These are phyloP conservation scores for Synodontis membranacea DNA, from an alignment of 2,113 vertebrate genomes.

Conservation along the genomic window DNA sequence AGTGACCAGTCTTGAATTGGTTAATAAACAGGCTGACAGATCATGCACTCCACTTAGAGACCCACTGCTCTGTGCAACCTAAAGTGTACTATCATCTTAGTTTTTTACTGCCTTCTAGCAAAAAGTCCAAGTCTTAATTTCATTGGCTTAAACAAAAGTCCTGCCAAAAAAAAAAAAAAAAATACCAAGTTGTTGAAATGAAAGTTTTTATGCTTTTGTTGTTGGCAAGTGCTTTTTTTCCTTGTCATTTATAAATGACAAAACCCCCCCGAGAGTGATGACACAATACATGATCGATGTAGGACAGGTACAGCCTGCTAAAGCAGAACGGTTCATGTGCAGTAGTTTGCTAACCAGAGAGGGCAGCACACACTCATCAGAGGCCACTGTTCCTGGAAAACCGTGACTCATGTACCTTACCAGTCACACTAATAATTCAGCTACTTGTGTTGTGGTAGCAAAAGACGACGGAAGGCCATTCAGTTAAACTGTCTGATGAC, in stretches of 20 bases:
- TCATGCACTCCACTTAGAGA: neutral
- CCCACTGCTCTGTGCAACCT: neutral
- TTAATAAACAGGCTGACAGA: neutral
- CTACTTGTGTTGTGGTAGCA: neutral
- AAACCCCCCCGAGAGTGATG: neutral
- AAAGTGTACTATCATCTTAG: neutral
- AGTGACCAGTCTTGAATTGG: neutral
- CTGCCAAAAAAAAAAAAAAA: too few relatives aligned
- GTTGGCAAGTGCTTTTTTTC: neutral
- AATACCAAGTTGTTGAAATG: neutral
- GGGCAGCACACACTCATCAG: conserved; percentile 55
- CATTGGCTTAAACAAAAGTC: too few relatives aligned
- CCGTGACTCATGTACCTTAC: conserved; percentile 30
- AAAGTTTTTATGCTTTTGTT: neutral
- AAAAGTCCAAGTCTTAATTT: neutral
- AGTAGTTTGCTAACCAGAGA: conserved; percentile 54
- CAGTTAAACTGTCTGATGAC: conserved; percentile 2
- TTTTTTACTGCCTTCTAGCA: neutral
- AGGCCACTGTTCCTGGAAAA: conserved; percentile 49
- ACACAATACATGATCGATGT: neutral
- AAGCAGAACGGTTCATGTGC: neutral
- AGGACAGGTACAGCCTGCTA: neutral
- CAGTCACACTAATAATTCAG: conserved; percentile 5
- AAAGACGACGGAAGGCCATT: conserved; percentile 10
- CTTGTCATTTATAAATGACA: neutral